phyloP scores from a whole-genome alignment of 2,888 invertebrate species.

The Caenorhabditis sulstoni region DNA sequence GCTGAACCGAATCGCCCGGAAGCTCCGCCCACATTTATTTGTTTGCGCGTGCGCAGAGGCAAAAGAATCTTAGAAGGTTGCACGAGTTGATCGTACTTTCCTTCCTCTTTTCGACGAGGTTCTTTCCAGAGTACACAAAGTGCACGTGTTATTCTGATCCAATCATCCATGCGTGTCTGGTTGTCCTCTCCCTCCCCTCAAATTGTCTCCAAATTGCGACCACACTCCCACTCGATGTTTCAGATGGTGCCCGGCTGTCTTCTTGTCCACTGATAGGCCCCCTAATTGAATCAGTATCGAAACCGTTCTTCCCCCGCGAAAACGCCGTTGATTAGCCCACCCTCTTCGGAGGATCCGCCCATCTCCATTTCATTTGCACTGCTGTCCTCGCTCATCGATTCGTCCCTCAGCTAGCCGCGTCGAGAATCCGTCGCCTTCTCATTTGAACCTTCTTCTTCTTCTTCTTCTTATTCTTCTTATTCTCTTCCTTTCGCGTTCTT shows the following conservation, averaged over 20 bases:
- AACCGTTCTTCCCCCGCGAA: conserved; percentile 29
- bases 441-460: conserved; percentile 39
- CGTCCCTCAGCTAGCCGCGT: conserved; percentile 1
- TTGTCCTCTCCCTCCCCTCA: too few relatives aligned
- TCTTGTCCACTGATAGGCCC: conserved; percentile 16
- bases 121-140: neutral
- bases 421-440: conserved; percentile 16
- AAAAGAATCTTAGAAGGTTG: conserved; percentile 34
- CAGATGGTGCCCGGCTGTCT: conserved; percentile 36
- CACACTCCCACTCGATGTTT: neutral
- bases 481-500: conserved; percentile 39
- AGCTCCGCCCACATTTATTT: conserved; percentile 26
- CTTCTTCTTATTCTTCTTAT: conserved; percentile 7
- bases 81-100: conserved; percentile 17
- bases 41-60: conserved; percentile 2
- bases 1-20: conserved; percentile 35
- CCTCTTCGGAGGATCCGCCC: conserved; percentile 4
- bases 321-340: conserved; percentile 29
- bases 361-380: neutral
- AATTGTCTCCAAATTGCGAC: conserved; percentile 24
- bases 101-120: neutral
- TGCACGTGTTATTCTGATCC: conserved; percentile 17
- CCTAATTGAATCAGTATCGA: conserved; percentile 49
- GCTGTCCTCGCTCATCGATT: neutral
- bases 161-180: conserved; percentile 25